Conservation (phyloP, 1,140 invertebrate species). For the Drosophila seguyi region DNA sequence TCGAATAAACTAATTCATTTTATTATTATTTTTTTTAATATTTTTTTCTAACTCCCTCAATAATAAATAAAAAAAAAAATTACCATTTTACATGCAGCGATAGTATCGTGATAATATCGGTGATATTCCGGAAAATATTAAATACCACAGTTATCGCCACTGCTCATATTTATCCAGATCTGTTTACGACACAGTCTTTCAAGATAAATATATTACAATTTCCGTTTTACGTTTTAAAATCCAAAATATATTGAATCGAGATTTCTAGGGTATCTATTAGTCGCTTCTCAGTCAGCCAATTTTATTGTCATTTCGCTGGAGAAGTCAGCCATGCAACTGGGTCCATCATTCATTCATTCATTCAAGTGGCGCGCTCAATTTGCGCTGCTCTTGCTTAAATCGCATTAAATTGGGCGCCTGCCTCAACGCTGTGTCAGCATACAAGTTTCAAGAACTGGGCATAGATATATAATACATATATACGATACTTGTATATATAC, state of each 20-base stretch:
- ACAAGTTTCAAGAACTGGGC: conserved; percentile 70
- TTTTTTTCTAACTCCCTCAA: no score
- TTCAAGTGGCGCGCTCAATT: conserved; percentile 80
- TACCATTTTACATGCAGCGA: background rate
- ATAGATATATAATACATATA: conserved; percentile 20
- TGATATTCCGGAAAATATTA: no score
- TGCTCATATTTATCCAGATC: background rate
- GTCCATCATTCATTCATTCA: conserved; percentile 67
- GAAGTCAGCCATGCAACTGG: conserved; percentile 46
- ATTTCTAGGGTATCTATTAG: background rate
- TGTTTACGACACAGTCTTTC: background rate
- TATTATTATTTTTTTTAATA: no score
- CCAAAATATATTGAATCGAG: background rate
- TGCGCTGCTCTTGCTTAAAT: conserved; percentile 76
- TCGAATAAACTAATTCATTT: no score
- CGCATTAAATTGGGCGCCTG: conserved; percentile 79
- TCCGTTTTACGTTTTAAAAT: background rate
- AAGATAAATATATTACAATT: background rate
- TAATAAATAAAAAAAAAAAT: no score
- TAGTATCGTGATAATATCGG: background rate
- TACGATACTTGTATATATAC: background rate
- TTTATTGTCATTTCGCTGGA: conserved; percentile 27
- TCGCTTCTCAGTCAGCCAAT: background rate
- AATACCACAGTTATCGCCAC: background rate
- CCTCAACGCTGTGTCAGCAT: conserved; percentile 72